Evolutionary conservation across 2,888 invertebrate species (phyloP), one percentile per base, ranked within the genome.

Genomic region (Machimus atricapillus): DNA sequence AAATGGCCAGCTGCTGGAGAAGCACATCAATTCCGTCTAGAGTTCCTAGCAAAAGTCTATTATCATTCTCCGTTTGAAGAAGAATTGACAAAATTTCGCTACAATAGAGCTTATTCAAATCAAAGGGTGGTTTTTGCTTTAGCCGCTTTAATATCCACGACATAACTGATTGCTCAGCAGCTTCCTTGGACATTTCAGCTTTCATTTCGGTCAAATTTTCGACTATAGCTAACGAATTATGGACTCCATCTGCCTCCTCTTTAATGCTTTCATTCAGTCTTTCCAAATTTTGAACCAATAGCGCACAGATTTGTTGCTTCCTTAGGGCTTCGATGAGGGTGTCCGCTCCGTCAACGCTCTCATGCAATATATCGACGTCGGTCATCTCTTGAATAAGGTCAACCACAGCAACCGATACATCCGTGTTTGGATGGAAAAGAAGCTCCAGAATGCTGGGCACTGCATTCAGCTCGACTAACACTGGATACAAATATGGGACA

Each of bases 41-140:
- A 90, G 97, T 97, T n/a, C 99, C 98, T 31, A 98, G 93, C 34
- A 96, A 91, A 85, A 95, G 93, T 89, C 97, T 94, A 91, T 97
- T 98, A 85, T 96, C 96, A 87, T 96, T 96, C 89, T 97, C 96
- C 89, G 96, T 96, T 93, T 99, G 99, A 86, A 99, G 93, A 14
- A 99, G 93, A 91, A 99, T 98, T 19, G 99, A 98, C 79, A 99
- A 93, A 89, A 99, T 96, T 94, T 99, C 99, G 91, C 98, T 98
- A 81, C 97, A 96, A 93, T 99, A 99, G 79, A 99, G 93, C 93
- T 98, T 99, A 92, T 99, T 99, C 0, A 95, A 96, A 93, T 99
- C 98, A 93, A 98, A 99, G 12, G 98, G 97, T 78, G 96, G 94
- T 93, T 98, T 98, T 56, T 95, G 90, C 93, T 97, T 97, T 52